These are phyloP conservation scores for Prochilodus magdalenae DNA, from an alignment of 2,113 vertebrate genomes.

Conservation along the genomic window DNA sequence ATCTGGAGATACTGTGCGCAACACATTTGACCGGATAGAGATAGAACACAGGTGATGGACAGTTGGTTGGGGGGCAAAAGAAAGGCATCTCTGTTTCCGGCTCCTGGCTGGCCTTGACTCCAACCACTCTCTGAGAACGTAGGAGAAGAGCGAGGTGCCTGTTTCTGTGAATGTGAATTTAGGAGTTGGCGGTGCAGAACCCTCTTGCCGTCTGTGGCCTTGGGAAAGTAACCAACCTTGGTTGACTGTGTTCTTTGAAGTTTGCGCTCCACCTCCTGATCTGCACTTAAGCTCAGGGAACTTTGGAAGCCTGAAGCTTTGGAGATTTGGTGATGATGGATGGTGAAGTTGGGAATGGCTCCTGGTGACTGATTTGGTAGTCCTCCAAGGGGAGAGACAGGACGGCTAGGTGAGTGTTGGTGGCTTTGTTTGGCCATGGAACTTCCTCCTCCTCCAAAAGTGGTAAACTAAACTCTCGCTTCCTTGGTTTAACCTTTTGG, in stretches of 20 bases:
- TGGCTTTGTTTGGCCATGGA: neutral
- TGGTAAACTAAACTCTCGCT: neutral
- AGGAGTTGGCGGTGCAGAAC: neutral
- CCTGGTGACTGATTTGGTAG: neutral
- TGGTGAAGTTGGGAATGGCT: neutral
- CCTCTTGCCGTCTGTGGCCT: neutral
- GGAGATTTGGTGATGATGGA: neutral
- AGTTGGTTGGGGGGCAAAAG: neutral
- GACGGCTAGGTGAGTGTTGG: neutral
- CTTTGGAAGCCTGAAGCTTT: neutral
- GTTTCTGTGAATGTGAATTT: neutral
- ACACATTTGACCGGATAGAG: neutral
- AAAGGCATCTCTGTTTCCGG: neutral
- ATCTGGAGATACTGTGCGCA: neutral
- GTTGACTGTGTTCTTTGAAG: neutral
- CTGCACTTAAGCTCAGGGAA: constrained; percentile 8
- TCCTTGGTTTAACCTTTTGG: constrained; percentile 23
- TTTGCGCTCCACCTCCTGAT: neutral
- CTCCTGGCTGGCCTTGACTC: neutral
- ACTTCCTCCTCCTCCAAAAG: neutral
- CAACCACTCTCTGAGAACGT: neutral
- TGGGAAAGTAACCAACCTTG: neutral
- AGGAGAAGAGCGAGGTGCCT: neutral
- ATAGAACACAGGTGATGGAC: neutral
- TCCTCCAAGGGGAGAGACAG: neutral